Percentiles rank a stretch among this genome's conserved stretches.
phyloP scores from a whole-genome alignment of 2,113 vertebrate genomes.

The Corapipo altera region DNA sequence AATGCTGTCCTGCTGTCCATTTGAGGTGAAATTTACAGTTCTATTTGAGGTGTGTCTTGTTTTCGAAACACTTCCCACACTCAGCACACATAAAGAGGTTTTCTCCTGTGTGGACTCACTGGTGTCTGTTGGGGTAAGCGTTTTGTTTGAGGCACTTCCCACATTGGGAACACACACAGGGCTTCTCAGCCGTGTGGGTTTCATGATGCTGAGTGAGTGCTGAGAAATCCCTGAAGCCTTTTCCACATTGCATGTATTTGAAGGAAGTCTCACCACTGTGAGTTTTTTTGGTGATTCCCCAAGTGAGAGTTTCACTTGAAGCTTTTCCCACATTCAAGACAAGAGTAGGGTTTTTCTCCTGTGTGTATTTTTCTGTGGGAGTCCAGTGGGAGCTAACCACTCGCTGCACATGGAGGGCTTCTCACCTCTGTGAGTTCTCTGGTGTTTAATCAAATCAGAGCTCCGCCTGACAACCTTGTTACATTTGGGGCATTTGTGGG shows the following conservation, averaged over 20 bases:
- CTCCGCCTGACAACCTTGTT: constrained; percentile 57
- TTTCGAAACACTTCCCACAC: constrained; percentile 57
- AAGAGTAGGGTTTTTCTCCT: constrained; percentile 52
- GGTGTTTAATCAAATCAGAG: constrained; percentile 63
- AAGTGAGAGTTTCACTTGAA: constrained; percentile 50
- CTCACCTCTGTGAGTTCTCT: constrained; percentile 52
- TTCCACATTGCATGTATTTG: constrained; percentile 36
- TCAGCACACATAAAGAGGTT: constrained; percentile 35
- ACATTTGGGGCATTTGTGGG: constrained; percentile 47
- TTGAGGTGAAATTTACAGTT: constrained; percentile 49
- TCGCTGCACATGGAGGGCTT: constrained; percentile 63
- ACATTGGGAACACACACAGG: constrained; percentile 32
- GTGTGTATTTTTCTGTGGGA: constrained; percentile 58
- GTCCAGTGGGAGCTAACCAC: constrained; percentile 58
- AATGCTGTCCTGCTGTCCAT: background rate
- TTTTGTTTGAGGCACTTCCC: constrained; percentile 66
- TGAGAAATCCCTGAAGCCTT: constrained; percentile 61
- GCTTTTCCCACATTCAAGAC: background rate
- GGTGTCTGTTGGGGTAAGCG: constrained; percentile 39
- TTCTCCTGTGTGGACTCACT: constrained; percentile 46
- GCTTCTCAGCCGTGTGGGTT: constrained; percentile 64
- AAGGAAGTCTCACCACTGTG: constrained; percentile 60
- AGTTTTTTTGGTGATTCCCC: constrained; percentile 52
- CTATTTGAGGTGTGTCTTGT: constrained; percentile 38
- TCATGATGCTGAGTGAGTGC: constrained; percentile 40